phyloP scores from a whole-genome alignment of 2,888 invertebrate species.

The Athetis lepigone region DNA sequence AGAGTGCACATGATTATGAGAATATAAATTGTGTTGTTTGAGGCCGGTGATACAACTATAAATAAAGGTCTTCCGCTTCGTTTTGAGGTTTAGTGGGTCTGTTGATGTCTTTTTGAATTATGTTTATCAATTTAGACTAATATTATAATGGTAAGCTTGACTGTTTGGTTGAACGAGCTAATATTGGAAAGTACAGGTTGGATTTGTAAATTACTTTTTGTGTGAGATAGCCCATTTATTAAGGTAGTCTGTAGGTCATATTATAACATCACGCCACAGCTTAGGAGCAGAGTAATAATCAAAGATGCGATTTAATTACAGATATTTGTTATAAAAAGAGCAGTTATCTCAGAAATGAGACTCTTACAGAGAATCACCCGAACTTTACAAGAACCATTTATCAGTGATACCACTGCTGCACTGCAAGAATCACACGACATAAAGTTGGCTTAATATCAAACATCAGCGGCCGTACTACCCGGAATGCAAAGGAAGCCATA shows the following conservation, averaged over 20 bases:
- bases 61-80: not conserved
- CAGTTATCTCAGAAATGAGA: not conserved
- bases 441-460: conserved; percentile 57
- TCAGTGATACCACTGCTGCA: conserved; percentile 12
- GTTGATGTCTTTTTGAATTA: no score
- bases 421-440: conserved; percentile 35
- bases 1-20: conserved; percentile 15
- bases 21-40: conserved; percentile 4
- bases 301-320: no score
- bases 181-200: no score
- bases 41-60: not conserved
- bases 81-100: not conserved
- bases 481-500: conserved; percentile 64
- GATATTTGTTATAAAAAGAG: not conserved
- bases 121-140: no score
- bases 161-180: no score
- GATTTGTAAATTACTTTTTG: no score
- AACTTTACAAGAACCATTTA: conserved; percentile 18
- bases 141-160: no score
- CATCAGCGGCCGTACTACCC: conserved; percentile 43
- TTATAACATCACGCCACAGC: no score
- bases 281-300: no score
- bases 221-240: no score
- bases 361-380: not conserved
- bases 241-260: no score